phyloP scores from a whole-genome alignment of 2,888 invertebrate species.

The Stegana nigrithorax region DNA sequence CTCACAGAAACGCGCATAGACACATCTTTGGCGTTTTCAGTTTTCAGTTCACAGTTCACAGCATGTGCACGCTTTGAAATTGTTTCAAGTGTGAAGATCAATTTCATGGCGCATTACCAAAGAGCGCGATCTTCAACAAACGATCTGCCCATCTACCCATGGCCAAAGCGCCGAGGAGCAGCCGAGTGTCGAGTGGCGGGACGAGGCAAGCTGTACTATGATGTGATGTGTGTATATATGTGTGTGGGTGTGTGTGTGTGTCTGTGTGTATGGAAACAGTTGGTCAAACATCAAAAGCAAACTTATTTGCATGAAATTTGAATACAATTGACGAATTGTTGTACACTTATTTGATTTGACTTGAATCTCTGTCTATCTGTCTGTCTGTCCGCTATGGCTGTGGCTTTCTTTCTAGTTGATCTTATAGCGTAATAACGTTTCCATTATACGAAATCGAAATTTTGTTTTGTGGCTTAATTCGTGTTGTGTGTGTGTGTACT shows the following conservation, averaged over 20 bases:
- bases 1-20: no score
- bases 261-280: background rate
- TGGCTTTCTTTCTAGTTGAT: slow-evolving; percentile 26
- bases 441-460: slow-evolving; percentile 46
- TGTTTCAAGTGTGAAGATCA: slow-evolving; percentile 65
- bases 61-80: slow-evolving; percentile 61
- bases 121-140: slow-evolving; percentile 24
- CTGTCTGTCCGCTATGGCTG: slow-evolving; percentile 19
- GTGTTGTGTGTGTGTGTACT: slow-evolving; percentile 12
- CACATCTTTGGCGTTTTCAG: no score
- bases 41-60: no score
- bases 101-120: slow-evolving; percentile 62
- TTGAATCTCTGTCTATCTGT: slow-evolving; percentile 24
- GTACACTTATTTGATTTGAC: slow-evolving; percentile 43
- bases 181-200: no score
- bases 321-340: slow-evolving; percentile 59
- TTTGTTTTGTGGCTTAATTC: background rate
- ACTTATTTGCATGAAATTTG: slow-evolving; percentile 56
- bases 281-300: slow-evolving; percentile 22
- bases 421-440: slow-evolving; percentile 55
- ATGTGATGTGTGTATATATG: no score
- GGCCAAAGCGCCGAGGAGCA: background rate
- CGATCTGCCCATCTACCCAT: background rate
- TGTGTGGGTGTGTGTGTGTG: no score
- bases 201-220: no score